These are phyloP conservation scores for Himalopsyche tibetana DNA, from an alignment of 2,888 invertebrate genomes.

Conservation along the genomic window DNA sequence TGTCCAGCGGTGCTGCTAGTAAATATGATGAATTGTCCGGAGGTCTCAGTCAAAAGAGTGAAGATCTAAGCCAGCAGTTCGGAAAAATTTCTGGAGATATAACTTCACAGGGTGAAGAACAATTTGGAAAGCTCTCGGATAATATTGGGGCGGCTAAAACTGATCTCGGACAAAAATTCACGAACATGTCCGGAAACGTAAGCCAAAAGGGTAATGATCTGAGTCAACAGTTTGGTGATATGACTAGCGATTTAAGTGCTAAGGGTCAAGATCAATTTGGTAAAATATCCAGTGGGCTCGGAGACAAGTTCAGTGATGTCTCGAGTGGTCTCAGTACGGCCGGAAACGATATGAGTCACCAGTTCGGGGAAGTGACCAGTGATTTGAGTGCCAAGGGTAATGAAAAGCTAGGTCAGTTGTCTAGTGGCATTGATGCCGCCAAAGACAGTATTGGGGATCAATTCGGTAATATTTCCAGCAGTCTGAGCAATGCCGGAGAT, in stretches of 20 bases:
- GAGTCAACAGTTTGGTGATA: slow-evolving; percentile 45
- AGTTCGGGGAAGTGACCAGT: slow-evolving; percentile 24
- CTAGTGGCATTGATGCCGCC: not conserved
- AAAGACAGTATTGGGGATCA: not conserved
- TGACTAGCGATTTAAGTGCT: slow-evolving; percentile 27
- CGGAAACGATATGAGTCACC: slow-evolving; percentile 50
- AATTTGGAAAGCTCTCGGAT: slow-evolving; percentile 48
- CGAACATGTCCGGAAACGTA: no score
- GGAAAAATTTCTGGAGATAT: slow-evolving; percentile 44
- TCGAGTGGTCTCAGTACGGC: slow-evolving; percentile 48
- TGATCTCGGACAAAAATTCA: not conserved
- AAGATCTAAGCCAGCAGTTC: slow-evolving; percentile 43
- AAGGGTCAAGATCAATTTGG: not conserved
- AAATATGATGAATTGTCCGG: slow-evolving; percentile 44
- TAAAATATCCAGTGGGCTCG: not conserved
- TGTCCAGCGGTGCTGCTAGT: not conserved
- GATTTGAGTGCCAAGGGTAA: slow-evolving; percentile 23
- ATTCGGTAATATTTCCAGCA: not conserved
- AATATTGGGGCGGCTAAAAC: slow-evolving; percentile 45
- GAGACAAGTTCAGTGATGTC: slow-evolving; percentile 50
- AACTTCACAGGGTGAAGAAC: slow-evolving; percentile 2
- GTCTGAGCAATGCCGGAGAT: not conserved
- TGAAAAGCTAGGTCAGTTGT: no score
- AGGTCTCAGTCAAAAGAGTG: slow-evolving; percentile 22
- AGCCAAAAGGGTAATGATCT: slow-evolving; percentile 41